Evolutionary conservation across 2,113 vertebrate species (phyloP).

Genomic region (Romanogobio albipinnatus): DNA sequence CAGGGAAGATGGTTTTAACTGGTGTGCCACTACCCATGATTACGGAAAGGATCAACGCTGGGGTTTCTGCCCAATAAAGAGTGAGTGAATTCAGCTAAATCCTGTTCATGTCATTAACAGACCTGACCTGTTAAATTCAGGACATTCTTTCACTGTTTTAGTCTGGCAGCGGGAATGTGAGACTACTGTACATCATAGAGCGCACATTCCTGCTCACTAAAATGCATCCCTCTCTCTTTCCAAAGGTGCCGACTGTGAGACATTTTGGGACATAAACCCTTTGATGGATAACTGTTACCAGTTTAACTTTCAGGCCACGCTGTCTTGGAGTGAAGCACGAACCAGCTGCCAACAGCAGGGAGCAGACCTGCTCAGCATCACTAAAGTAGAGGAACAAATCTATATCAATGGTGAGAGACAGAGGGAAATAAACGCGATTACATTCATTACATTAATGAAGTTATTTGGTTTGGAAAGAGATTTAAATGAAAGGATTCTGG

Average conservation of each 20-base stretch:
- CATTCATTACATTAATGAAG: not conserved
- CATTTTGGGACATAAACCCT: constrained; percentile 95
- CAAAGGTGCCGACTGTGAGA: constrained; percentile 84
- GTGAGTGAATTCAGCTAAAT: constrained; percentile 75
- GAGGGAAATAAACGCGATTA: not conserved
- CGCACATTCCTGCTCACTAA: not conserved
- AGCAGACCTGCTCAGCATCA: constrained; percentile 94
- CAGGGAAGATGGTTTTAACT: constrained; percentile 91
- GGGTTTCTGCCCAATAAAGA: constrained; percentile 97
- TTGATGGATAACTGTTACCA: constrained; percentile 97
- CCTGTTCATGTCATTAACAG: not conserved
- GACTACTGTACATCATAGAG: not conserved
- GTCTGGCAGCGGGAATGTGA: constrained; percentile 4
- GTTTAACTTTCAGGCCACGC: constrained; percentile 94
- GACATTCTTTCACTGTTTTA: constrained; percentile 7
- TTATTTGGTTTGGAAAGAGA: not conserved
- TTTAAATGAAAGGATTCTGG: not conserved
- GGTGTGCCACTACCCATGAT: constrained; percentile 95
- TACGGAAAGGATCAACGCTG: constrained; percentile 92
- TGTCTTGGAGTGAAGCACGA: constrained; percentile 93
- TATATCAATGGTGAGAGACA: constrained; percentile 89
- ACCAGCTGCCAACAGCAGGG: constrained; percentile 95
- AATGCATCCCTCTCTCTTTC: constrained; percentile 12
- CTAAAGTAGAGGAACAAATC: constrained; percentile 93
- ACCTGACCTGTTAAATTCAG: not conserved